phyloP scores from a whole-genome alignment of 2,113 vertebrate species.

The Phalacrocorax aristotelis region DNA sequence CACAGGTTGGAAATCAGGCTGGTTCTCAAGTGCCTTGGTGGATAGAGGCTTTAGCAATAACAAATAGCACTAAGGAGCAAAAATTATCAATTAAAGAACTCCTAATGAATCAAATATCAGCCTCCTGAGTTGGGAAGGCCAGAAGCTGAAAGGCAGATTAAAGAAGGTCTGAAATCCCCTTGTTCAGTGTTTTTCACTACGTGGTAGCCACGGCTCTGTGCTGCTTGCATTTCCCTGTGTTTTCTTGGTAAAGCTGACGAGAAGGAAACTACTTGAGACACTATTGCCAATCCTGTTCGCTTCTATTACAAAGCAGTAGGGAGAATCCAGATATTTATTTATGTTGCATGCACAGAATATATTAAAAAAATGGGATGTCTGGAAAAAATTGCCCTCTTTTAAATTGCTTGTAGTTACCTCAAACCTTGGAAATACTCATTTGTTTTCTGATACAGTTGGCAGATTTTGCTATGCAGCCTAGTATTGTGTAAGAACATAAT shows the following conservation, averaged over 20 bases:
- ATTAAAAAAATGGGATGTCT: not conserved
- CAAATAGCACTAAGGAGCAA: slow-evolving; percentile 4
- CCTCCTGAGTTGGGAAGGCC: not conserved
- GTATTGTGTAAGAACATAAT: not conserved
- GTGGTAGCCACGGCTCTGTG: not conserved
- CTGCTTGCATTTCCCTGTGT: not conserved
- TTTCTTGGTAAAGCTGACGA: slow-evolving; percentile 23
- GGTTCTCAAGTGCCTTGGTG: not conserved
- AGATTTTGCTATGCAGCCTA: not conserved
- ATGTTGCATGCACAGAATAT: not conserved
- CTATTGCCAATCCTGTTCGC: not conserved
- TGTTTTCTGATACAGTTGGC: slow-evolving; percentile 33
- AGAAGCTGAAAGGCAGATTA: slow-evolving; percentile 2
- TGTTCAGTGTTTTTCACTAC: not conserved
- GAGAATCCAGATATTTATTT: slow-evolving; percentile 29
- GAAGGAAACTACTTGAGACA: slow-evolving; percentile 10
- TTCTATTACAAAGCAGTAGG: slow-evolving; percentile 47
- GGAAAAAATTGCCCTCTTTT: not conserved
- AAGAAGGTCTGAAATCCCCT: not conserved
- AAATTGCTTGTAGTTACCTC: slow-evolving; percentile 26
- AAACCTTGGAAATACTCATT: not conserved
- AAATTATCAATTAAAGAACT: slow-evolving; percentile 17
- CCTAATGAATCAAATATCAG: not conserved
- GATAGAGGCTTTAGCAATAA: not conserved
- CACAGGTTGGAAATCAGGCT: not conserved